phyloP scores from a whole-genome alignment of 2,113 vertebrate genomes.

The Abramis brama region DNA sequence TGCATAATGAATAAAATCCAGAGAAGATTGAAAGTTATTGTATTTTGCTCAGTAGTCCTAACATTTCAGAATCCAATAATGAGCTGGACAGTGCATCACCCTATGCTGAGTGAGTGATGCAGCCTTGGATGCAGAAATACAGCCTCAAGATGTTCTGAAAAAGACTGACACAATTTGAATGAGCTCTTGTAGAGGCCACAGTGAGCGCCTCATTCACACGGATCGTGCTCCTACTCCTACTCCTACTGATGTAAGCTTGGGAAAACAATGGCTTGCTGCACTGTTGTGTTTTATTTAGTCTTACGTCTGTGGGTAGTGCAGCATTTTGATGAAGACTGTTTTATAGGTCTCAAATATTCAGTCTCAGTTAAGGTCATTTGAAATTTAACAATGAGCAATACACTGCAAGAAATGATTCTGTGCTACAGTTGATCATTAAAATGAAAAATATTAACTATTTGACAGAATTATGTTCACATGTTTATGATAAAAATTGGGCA shows the following conservation, averaged over 20 bases:
- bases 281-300: constrained; percentile 1
- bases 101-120: neutral
- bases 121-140: constrained; percentile 32
- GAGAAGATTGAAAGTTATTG: neutral
- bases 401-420: neutral
- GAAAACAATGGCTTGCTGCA: constrained; percentile 2
- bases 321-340: neutral
- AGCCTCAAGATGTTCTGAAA: constrained; percentile 15
- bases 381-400: neutral
- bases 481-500: neutral
- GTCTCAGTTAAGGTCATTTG: neutral
- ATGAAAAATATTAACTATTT: neutral
- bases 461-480: neutral
- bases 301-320: neutral
- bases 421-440: neutral
- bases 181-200: constrained; percentile 19
- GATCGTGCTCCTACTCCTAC: constrained; percentile 11
- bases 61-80: constrained; percentile 3
- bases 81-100: constrained; percentile 9
- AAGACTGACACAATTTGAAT: constrained; percentile 13
- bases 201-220: constrained; percentile 17
- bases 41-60: neutral
- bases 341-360: neutral
- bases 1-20: neutral
- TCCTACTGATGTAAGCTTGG: constrained; percentile 21